phyloP scores from a whole-genome alignment of 2,888 invertebrate genomes.

The Torymus tubicola region DNA sequence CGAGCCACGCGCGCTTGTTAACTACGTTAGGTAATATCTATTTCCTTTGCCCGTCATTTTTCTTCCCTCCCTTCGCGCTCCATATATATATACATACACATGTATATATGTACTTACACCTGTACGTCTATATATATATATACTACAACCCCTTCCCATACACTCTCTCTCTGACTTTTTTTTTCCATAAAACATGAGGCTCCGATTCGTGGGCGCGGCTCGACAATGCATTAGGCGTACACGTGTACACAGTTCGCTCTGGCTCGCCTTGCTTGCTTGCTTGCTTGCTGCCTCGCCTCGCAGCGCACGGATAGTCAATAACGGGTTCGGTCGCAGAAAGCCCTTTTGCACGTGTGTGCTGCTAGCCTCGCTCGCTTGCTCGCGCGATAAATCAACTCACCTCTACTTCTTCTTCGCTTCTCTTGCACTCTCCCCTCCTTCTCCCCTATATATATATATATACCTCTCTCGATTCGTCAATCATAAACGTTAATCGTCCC shows the following conservation, averaged over 20 bases:
- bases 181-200: conserved; percentile 48
- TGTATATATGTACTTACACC: background rate
- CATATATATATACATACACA: background rate
- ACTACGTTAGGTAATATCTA: conserved; percentile 73
- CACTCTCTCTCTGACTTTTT: conserved; percentile 13
- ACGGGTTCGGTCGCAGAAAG: conserved; percentile 38
- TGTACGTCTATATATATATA: background rate
- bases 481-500: conserved; percentile 55
- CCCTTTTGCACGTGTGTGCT: conserved; percentile 19
- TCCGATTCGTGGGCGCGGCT: conserved; percentile 63
- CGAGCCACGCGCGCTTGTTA: conserved; percentile 66
- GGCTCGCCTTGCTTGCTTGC: background rate
- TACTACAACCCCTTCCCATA: too few species aligned
- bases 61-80: conserved; percentile 53
- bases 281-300: too few species aligned
- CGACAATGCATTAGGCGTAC: conserved; percentile 58
- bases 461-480: conserved; percentile 52
- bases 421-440: background rate
- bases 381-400: conserved; percentile 51
- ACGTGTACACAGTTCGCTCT: conserved; percentile 17
- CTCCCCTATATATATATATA: too few species aligned
- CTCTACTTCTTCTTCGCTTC: background rate
- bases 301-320: conserved; percentile 40
- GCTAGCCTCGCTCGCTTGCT: too few species aligned
- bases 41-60: conserved; percentile 71